These are phyloP conservation scores for Eustalomyia histrio DNA, from an alignment of 2,888 invertebrate genomes.

Conservation along the genomic window DNA sequence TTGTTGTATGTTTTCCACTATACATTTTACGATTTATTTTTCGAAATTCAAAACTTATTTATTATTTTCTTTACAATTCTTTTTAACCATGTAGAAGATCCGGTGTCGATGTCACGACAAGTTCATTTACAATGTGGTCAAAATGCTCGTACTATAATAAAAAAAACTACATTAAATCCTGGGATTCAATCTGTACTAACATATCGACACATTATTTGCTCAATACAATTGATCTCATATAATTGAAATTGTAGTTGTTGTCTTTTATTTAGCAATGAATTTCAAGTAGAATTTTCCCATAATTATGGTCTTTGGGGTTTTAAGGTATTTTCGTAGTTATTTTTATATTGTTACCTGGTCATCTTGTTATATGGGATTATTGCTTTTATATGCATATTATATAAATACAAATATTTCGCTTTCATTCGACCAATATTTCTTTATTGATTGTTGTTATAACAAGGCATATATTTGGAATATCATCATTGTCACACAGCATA, in stretches of 20 bases:
- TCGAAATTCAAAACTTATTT: neutral
- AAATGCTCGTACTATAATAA: neutral
- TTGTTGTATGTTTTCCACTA: neutral
- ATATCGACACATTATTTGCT: constrained; percentile 31
- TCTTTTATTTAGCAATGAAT: neutral
- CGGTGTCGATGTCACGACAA: constrained; percentile 61
- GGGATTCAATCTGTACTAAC: constrained; percentile 5
- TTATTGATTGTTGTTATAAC: neutral
- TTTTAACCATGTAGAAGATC: constrained; percentile 41
- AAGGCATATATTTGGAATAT: neutral
- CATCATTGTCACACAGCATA: neutral
- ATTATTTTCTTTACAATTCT: neutral
- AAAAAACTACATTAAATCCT: neutral
- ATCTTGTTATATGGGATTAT: neutral
- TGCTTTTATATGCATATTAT: neutral
- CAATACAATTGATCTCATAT: constrained; percentile 31
- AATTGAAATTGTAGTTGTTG: constrained; percentile 12
- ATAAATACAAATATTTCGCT: neutral
- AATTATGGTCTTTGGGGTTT: constrained; percentile 34
- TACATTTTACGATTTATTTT: neutral
- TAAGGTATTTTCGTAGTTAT: neutral
- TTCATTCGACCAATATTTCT: neutral
- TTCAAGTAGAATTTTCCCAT: constrained; percentile 42
- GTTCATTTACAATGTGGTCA: constrained; percentile 59
- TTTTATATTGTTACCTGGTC: neutral